Percentiles rank a stretch among this genome's conserved stretches.
phyloP scores from a whole-genome alignment of 1,140 invertebrate species.

The Diorhabda sublineata region DNA sequence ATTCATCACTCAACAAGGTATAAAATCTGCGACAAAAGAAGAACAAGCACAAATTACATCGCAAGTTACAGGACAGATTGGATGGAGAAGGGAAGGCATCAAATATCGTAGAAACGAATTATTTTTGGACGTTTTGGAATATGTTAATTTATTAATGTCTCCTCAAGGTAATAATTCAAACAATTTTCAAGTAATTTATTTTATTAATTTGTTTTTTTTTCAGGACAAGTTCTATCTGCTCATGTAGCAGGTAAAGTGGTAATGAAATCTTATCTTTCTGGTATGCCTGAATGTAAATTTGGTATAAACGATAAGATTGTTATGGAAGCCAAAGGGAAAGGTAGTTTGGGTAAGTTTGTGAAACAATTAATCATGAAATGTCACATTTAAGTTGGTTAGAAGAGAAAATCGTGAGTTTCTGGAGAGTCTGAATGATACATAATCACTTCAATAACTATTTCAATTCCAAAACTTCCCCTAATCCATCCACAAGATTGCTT shows the following conservation, averaged over 20 bases:
- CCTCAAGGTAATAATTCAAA: constrained; percentile 74
- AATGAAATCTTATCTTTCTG: constrained; percentile 99
- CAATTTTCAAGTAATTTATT: not conserved
- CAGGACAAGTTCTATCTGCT: constrained; percentile 95
- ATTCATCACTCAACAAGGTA: constrained; percentile 98
- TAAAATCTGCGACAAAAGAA: constrained; percentile 98
- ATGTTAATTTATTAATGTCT: constrained; percentile 98
- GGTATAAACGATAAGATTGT: constrained; percentile 99
- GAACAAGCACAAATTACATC: constrained; percentile 99
- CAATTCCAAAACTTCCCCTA: no score
- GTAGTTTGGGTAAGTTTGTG: constrained; percentile 49
- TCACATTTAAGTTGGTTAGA: no score
- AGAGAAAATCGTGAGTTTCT: no score
- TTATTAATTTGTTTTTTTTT: constrained; percentile 28
- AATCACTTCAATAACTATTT: no score
- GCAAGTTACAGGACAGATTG: constrained; percentile 98
- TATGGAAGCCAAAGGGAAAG: constrained; percentile 94
- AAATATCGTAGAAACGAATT: constrained; percentile 98
- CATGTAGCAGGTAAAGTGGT: constrained; percentile 99
- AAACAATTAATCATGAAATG: constrained; percentile 26
- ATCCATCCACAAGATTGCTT: no score
- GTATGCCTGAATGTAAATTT: constrained; percentile 99
- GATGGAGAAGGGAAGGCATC: constrained; percentile 99
- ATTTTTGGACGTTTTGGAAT: constrained; percentile 98
- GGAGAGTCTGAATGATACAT: no score